phyloP scores from a whole-genome alignment of 2,888 invertebrate genomes.

The Pseudococcus viburni region DNA sequence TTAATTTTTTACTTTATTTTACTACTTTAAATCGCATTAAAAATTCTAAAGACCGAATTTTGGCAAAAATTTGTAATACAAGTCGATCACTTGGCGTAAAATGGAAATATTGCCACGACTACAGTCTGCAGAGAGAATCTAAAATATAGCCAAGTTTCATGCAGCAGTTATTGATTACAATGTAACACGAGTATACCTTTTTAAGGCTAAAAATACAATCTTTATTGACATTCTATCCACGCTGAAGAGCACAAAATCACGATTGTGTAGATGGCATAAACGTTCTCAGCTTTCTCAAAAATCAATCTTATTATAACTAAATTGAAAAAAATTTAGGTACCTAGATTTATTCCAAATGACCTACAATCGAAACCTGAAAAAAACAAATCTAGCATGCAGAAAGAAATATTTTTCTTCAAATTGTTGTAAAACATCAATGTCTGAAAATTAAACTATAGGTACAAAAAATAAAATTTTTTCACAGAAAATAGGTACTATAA shows the following conservation, averaged over 20 bases:
- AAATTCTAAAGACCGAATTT: background rate
- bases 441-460: background rate
- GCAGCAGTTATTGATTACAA: background rate
- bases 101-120: background rate
- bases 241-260: background rate
- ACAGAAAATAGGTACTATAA: background rate
- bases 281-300: constrained; percentile 4
- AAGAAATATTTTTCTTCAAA: background rate
- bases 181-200: constrained; percentile 8
- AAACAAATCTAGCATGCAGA: background rate
- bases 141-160: background rate
- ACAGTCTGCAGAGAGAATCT: background rate
- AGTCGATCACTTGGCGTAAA: background rate
- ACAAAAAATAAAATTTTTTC: background rate
- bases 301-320: background rate
- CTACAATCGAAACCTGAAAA: background rate
- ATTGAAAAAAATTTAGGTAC: background rate
- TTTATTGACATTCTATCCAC: background rate
- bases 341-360: background rate
- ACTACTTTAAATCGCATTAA: no score
- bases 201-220: background rate
- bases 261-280: background rate
- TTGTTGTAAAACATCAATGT: background rate
- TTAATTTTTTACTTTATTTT: no score
- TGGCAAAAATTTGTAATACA: background rate